Base-by-base conservation (phyloP, 2,113 vertebrate genomes). In the Rhipidura dahli region DNA sequence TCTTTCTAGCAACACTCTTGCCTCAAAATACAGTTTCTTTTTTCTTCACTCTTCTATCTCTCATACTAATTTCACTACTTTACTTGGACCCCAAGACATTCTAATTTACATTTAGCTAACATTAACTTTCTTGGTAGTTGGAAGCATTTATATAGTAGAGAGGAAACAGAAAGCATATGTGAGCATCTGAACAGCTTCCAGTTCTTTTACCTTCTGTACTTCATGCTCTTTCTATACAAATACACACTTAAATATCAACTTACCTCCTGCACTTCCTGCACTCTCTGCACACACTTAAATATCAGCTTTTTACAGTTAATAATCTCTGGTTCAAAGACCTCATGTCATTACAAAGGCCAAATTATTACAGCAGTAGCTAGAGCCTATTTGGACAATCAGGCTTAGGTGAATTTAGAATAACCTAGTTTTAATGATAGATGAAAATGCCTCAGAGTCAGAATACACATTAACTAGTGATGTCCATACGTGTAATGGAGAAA, bases 171-270 rank as follows among this genome's bases (percentile, higher is more conserved):
- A 70, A 86, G 16, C 63, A 59, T 49, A 56, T 42, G 17, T 35
- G 72, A 60, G 45, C 35, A 45, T 78, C 30, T 83, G 45, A 93
- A 81, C 15, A 44, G 39, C 51, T 75, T 84, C 33, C 49, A 44
- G 33, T 44, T 93, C 37, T 88, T 83, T 27, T 85, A 76, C 70
- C 31, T 84, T 95, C 63, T 53, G 17, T 26, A 51, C n/a, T 71
- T 75, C 7, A 9, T 21, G 13, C 71, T 93, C 40, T 63, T 50
- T 27, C 82, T 53, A 28, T 33, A 75, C 40, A n/a, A 51, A 87
- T 13, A 44, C 31, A 45, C 11, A 73, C 53, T 81, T 78, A 81
- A 86, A 50, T 79, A 88, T 12, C 66, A 88, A 26, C n/a, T 72
- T 90, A 93, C 44, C 30, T 83, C 59, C 79, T 63, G 65, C 45